Percentiles rank a stretch among this genome's conserved stretches.
These are phyloP conservation scores for Myrmophylax atrothorax DNA, from an alignment of 2,113 vertebrate species.

Conservation along the genomic window DNA sequence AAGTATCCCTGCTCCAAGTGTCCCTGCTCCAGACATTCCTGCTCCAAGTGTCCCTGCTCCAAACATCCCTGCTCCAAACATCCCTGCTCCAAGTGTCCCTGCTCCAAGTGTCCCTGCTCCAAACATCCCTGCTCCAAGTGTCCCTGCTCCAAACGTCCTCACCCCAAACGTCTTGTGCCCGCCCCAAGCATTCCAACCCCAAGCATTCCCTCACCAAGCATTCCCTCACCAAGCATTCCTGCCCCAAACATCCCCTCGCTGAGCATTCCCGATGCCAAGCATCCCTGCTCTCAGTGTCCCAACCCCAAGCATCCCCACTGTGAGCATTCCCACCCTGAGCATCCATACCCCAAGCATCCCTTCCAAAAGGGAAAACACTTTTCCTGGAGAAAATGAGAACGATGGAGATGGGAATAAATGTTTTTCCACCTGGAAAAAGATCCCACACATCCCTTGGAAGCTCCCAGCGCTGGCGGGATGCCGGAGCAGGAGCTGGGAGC, in stretches of 20 bases:
- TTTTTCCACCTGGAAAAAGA: neutral
- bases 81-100: neutral
- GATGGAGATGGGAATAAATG: neutral
- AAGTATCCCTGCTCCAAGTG: no score
- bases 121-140: no score
- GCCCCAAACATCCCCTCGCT: neutral
- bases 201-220: neutral
- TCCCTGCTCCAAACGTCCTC: neutral
- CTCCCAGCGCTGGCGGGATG: fast-evolving
- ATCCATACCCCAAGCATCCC: neutral
- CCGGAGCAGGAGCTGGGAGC: fast-evolving
- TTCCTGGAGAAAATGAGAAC: fast-evolving
- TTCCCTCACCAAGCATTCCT: neutral
- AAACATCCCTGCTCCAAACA: neutral
- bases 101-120: no score
- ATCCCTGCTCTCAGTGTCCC: neutral
- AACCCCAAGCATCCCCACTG: neutral
- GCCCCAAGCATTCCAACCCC: neutral
- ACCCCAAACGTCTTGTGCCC: no score
- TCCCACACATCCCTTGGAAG: neutral
- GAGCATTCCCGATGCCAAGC: neutral
- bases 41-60: no score
- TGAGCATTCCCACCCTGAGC: neutral
- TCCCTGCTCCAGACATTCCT: no score
- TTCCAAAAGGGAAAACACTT: neutral